Base-by-base conservation (phyloP, 2,888 invertebrate genomes). In the Spodoptera littoralis region DNA sequence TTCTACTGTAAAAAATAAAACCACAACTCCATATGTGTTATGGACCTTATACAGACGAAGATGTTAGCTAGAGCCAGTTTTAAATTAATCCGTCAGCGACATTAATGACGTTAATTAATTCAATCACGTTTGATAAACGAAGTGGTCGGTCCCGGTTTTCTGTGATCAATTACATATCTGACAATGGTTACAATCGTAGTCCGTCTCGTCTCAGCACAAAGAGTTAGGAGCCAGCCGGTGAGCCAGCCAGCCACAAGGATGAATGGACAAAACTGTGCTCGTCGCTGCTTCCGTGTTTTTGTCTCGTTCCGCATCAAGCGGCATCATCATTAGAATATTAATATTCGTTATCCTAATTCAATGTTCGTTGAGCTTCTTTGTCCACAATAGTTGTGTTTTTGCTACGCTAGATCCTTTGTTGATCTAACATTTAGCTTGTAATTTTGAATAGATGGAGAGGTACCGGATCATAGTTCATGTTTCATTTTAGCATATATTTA, bases 221-320 rank as follows among this genome's bases (percentile, higher is more conserved):
- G 82, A 83, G 73, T 74, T 76, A 72, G 66, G 64, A 67, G 65
- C 60, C 58, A 36, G 36, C 8, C 36, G 0, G 36, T 9, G 64
- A 67, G 65, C 60, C 58, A 30, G 3, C 30, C 30, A 59, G 50
- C 61, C 75, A 80, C 90, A 93, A 93, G 92, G 93, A 90, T 90
- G 81, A 75, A 79, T 80, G 89, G 91, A 93, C 92, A 93, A 91
- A 89, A 85, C 84, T 80, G 75, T 80, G 76, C 82, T 85, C 82
- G 79, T 83, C 83, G 74, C 78, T 76, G 87, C 92, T 94, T 94
- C 94, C 94, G 90, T 88, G 91, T 92, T 89, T 89, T 90, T 90
- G 90, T 90, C 86, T 84, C 83, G 85, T 91, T 89, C 91, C 90
- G 88, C 86, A 86, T 90, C 84, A 86, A 86, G 84, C 77, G 79